Evolutionary conservation across 2,113 vertebrate genomes (phyloP), one percentile per base, ranked within the genome.

Genomic region (Mobula hypostoma): DNA sequence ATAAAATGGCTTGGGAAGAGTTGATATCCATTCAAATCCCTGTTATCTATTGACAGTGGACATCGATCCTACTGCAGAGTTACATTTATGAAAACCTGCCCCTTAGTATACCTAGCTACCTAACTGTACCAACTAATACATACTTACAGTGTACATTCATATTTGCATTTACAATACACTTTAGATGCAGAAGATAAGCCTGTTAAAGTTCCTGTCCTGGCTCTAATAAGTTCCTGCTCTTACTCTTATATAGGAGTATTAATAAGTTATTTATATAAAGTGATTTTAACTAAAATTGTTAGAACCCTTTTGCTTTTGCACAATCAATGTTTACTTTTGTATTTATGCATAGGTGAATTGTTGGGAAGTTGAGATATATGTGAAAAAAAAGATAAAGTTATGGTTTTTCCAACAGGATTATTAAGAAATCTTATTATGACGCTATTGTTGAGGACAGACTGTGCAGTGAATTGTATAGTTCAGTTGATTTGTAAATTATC

Each of bases 261-360:
- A 96, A 96, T 97, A 97, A 96, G 96, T 97, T 97, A 97, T 98
- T 98, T 97, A 97, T 97, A 96, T 95, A 96, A 96, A 95, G 94
- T 95, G 72, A 94, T 77, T 76, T 95, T 93, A 94, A 96, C 96
- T 95, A 95, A 94, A 36, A 87, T 94, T 82, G 94, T 95, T n/a
- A 95, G 94, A 77, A 95, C 95, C 95, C 85, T 94, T 95, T 95
- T 96, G 96, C 95, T 97, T 96, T 98, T 98, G 98, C 97, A 98
- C 98, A 97, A 96, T 94, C 95, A 94, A 96, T 97, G 96, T 96
- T 97, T 96, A 95, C 95, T 96, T 95, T 95, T 95, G 94, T 96
- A 95, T 95, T 96, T 97, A 95, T 96, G 95, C 96, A 95, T 96
- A 96, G 96, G 96, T 95, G 94, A 95, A 96, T 95, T 95, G 94